Evolutionary conservation across 2,888 invertebrate genomes (phyloP).

Genomic region (Rhingia campestris): DNA sequence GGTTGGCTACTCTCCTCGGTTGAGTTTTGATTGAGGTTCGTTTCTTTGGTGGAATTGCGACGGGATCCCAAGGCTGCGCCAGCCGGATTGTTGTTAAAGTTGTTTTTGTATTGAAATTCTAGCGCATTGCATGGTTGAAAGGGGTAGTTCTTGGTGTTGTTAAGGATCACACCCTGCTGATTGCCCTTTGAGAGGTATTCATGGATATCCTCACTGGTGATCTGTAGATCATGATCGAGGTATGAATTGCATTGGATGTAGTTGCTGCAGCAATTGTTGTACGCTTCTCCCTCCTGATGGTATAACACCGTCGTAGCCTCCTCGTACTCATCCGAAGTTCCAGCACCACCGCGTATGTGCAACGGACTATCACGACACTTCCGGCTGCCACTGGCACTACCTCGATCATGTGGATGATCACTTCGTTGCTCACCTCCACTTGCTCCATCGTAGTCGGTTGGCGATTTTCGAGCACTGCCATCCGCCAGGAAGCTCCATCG

Average conservation of each 20-base stretch:
- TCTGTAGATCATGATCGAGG: conserved; percentile 82
- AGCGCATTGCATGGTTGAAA: conserved; percentile 82
- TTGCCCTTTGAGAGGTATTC: conserved; percentile 82
- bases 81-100: conserved; percentile 78
- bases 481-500: conserved; percentile 83
- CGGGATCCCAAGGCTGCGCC: conserved; percentile 66
- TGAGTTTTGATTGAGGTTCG: conserved; percentile 81
- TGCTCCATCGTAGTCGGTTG: conserved; percentile 78
- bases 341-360: conserved; percentile 78
- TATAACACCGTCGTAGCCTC: conserved; percentile 82
- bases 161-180: conserved; percentile 79
- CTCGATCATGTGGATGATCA: conserved; percentile 57
- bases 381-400: conserved; percentile 55
- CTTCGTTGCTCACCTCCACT: conserved; percentile 56
- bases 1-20: conserved; percentile 58
- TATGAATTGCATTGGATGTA: conserved; percentile 82
- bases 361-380: conserved; percentile 80
- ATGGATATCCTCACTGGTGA: conserved; percentile 83
- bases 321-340: conserved; percentile 73
- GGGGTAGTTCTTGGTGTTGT: conserved; percentile 82
- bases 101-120: conserved; percentile 82
- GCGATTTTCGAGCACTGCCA: conserved; percentile 78
- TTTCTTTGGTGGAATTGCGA: conserved; percentile 80
- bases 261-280: conserved; percentile 82
- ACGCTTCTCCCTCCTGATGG: conserved; percentile 82